phyloP scores from a whole-genome alignment of 2,113 vertebrate genomes.

The Rhea americana region DNA sequence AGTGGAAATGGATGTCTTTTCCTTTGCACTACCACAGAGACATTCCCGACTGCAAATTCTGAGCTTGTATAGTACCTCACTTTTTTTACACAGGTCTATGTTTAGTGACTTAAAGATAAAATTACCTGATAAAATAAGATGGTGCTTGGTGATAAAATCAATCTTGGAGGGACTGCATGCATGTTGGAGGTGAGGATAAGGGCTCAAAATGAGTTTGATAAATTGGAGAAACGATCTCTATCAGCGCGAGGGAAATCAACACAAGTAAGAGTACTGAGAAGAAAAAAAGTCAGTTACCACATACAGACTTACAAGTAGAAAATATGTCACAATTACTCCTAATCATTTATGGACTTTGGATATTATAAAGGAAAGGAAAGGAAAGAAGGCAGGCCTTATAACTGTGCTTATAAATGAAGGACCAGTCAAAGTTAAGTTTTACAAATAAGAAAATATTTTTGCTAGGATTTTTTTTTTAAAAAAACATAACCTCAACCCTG shows the following conservation, averaged over 20 bases:
- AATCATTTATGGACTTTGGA: not conserved
- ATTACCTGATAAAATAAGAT: not conserved
- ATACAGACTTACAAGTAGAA: not conserved
- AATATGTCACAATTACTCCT: not conserved
- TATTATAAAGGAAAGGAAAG: not conserved
- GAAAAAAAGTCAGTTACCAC: not conserved
- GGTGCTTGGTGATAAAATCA: not conserved
- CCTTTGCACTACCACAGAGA: not conserved
- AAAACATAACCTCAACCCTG: not conserved
- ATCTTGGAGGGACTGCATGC: not conserved
- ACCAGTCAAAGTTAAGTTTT: not conserved
- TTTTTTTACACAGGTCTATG: not conserved
- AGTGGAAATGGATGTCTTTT: not conserved
- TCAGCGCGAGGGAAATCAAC: not conserved
- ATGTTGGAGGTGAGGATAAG: not conserved
- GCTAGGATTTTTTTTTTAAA: not conserved
- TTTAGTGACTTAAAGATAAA: constrained; percentile 5
- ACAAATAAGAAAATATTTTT: not conserved
- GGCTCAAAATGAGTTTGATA: not conserved
- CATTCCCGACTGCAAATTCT: not conserved
- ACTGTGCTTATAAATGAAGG: not conserved
- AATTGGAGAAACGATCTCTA: not conserved
- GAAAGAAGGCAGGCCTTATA: not conserved
- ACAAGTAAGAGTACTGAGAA: not conserved
- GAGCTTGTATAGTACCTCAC: not conserved